Conservation (phyloP, 2,888 invertebrate species). For the Eretmocerus hayati region DNA sequence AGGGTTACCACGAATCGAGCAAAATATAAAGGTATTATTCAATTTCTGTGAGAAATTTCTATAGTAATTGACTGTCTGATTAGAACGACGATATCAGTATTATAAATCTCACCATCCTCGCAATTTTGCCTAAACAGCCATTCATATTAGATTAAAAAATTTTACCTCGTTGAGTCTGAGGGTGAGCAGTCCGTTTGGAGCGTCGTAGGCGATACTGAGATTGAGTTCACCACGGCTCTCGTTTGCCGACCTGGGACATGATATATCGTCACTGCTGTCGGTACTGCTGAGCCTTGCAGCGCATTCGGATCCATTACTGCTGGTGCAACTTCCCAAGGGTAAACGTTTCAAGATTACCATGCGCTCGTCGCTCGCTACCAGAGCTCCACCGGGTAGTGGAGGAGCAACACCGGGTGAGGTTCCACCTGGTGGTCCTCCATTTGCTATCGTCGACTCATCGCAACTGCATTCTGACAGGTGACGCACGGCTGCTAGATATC, state of each 20-base stretch:
- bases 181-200: constrained; percentile 57
- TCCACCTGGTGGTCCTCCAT: constrained; percentile 31
- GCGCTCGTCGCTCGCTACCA: constrained; percentile 48
- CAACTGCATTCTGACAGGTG: constrained; percentile 35
- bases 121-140: too few species aligned
- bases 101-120: too few species aligned
- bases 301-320: constrained; percentile 40
- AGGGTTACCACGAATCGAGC: too few species aligned
- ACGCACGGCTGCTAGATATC: constrained; percentile 29
- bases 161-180: constrained; percentile 60
- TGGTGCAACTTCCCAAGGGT: constrained; percentile 42
- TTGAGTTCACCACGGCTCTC: constrained; percentile 59
- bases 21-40: too few species aligned
- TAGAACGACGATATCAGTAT: too few species aligned
- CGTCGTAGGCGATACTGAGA: constrained; percentile 57
- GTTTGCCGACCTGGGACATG: constrained; percentile 36
- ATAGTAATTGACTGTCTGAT: too few species aligned
- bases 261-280: constrained; percentile 54
- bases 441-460: constrained; percentile 30
- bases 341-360: constrained; percentile 48
- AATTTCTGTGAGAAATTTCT: too few species aligned
- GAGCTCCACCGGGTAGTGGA: constrained; percentile 35
- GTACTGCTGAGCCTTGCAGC: constrained; percentile 51
- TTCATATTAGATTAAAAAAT: too few species aligned
- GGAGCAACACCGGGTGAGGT: too few species aligned